Evolutionary conservation across 2,888 invertebrate genomes (phyloP), one percentile per base, ranked within the genome.

Genomic region (Aelia acuminata): DNA sequence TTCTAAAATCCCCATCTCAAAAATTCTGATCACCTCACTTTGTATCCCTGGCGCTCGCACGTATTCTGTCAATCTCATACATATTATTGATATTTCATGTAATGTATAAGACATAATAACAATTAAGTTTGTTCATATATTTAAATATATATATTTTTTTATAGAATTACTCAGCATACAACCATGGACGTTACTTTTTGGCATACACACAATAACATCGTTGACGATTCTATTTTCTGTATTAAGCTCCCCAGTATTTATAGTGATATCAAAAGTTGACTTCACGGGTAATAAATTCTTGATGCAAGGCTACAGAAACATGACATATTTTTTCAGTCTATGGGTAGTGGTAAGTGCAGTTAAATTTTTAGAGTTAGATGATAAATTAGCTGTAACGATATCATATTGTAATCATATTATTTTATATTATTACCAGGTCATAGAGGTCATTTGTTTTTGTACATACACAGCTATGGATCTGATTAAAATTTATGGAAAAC

Each of bases 341-440:
- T 90, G 89, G 90, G 90, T 89, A 11, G 50, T 89, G 49, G 90
- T 90, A 87, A 90, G 89, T 89, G 48, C 8, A 15, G 11, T 47
- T 26, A 15, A 18, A 43, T 43, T 22, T 15, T 49, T 7, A 35
- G 4, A 15, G 5, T 48, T 84, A 3, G 5, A 70, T 70, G 18
- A 4, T 70, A n/a, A n/a, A 20, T 35, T 70, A 35, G 1, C 18
- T 2, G 18, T n/a, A n/a, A 20, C 0, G 18, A 15, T 1, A 13
- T 70, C 5, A 35, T 70, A 20, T 35, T 70, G 5, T 0, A 35
- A 4, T 4, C 31, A 31, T 63, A 63, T 63, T 11, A 43, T 49
- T 26, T 7, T 43, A 7, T 43, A 22, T 57, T 57, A 31, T 50
- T 57, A 88, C 63, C 39, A 90, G 89, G 50, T 20, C 0, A 47